Conservation (phyloP, 2,888 invertebrate genomes). For the Lingula anatina region DNA sequence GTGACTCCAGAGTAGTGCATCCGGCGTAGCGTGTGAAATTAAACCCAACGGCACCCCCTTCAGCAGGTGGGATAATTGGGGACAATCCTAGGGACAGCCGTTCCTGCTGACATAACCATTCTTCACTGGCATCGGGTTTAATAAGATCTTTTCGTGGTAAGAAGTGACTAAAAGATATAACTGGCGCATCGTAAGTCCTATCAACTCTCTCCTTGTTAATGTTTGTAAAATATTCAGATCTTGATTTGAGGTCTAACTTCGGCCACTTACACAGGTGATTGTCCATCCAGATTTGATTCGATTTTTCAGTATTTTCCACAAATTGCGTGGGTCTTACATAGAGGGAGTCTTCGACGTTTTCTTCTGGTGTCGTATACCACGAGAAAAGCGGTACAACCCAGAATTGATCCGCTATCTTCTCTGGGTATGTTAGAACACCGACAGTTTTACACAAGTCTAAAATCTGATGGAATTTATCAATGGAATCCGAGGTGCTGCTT, state of each 20-base stretch:
- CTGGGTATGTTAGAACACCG: conserved; percentile 13
- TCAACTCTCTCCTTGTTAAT: conserved; percentile 10
- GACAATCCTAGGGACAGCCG: conserved; percentile 10
- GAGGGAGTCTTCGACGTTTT: conserved; percentile 15
- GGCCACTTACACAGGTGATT: conserved; percentile 20
- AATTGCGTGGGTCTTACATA: conserved; percentile 8
- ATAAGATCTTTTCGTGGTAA: conserved; percentile 18
- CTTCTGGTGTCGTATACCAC: conserved; percentile 24
- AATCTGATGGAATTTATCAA: conserved; percentile 18
- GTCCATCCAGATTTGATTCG: conserved; percentile 20
- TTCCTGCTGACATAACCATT: conserved; percentile 8
- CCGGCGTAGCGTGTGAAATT: conserved; percentile 23
- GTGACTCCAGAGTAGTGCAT: conserved; percentile 11
- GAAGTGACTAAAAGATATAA: conserved; percentile 23
- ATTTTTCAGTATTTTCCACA: conserved; percentile 7
- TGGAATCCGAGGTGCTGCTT: conserved; percentile 10
- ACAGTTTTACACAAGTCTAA: conserved; percentile 14
- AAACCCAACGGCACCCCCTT: conserved; percentile 11
- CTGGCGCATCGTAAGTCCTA: conserved; percentile 10
- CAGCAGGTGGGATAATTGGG: background rate
- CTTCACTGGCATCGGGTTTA: conserved; percentile 10
- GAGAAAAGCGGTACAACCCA: conserved; percentile 21
- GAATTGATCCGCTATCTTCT: conserved; percentile 8
- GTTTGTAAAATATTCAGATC: conserved; percentile 15
- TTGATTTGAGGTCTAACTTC: conserved; percentile 4